phyloP scores from a whole-genome alignment of 2,888 invertebrate genomes.

The Ametastegia equiseti region DNA sequence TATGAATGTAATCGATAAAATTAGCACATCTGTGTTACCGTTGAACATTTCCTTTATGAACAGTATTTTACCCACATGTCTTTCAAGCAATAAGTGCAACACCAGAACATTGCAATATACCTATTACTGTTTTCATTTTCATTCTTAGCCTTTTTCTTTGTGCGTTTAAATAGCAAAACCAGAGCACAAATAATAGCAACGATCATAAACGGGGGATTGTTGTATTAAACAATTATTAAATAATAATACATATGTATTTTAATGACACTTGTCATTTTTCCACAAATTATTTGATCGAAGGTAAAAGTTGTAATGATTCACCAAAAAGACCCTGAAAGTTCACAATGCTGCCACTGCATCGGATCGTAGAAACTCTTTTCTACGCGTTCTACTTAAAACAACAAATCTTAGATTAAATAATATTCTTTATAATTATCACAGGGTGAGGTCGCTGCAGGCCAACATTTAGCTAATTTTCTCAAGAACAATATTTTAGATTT shows the following conservation, averaged over 20 bases:
- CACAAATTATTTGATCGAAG: not conserved
- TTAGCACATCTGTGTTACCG: no score
- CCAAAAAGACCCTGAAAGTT: constrained; percentile 30
- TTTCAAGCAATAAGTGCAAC: not conserved
- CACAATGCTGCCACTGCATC: constrained; percentile 33
- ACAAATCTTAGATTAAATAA: constrained; percentile 72
- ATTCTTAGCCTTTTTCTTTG: constrained; percentile 29
- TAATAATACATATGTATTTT: not conserved
- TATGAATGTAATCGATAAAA: not conserved
- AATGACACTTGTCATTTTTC: not conserved
- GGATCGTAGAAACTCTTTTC: constrained; percentile 32
- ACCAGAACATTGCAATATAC: not conserved
- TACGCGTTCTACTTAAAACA: constrained; percentile 63
- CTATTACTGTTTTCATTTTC: not conserved
- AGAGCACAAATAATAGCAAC: not conserved
- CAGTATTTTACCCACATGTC: not conserved
- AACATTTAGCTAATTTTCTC: constrained; percentile 59
- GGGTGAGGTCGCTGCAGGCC: constrained; percentile 74
- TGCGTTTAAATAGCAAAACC: constrained; percentile 27
- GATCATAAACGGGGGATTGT: not conserved
- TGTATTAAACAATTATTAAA: not conserved
- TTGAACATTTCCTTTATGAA: not conserved
- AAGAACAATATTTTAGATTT: constrained; percentile 41
- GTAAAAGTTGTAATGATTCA: constrained; percentile 26
- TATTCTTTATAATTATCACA: constrained; percentile 75